phyloP scores from a whole-genome alignment of 2,797 vertebrate species.

The Babyrousa celebensis region DNA sequence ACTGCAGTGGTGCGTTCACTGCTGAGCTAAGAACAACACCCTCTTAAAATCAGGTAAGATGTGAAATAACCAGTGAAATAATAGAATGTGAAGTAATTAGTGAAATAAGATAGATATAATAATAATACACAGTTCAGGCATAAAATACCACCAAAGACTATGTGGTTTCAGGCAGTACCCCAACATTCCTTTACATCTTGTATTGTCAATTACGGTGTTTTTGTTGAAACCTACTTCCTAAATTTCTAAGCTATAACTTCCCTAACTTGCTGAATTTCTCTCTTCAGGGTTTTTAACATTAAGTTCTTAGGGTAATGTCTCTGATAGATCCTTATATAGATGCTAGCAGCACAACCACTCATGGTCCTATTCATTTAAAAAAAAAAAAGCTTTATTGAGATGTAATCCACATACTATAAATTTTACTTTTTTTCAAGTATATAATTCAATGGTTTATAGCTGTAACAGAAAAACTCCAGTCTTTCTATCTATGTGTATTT shows the following conservation, averaged over 20 bases:
- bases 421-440: neutral
- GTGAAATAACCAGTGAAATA: neutral
- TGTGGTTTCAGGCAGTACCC: neutral
- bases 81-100: neutral
- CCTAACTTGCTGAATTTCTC: neutral
- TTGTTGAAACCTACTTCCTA: neutral
- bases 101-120: neutral
- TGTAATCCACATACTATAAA: neutral
- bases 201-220: neutral
- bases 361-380: neutral
- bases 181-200: neutral
- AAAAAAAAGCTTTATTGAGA: neutral
- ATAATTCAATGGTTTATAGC: neutral
- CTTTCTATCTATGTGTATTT: neutral
- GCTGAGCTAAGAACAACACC: neutral
- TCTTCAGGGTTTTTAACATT: neutral
- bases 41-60: slow-evolving; percentile 1
- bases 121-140: neutral
- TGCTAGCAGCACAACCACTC: neutral
- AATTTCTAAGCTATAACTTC: slow-evolving; percentile 21
- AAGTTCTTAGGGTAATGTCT: neutral
- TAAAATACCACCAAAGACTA: slow-evolving; percentile 7
- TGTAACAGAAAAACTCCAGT: neutral
- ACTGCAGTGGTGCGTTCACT: neutral
- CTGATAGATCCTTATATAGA: neutral